Base-by-base conservation (phyloP, 2,113 vertebrate genomes). In the Hepsetus odoe region DNA sequence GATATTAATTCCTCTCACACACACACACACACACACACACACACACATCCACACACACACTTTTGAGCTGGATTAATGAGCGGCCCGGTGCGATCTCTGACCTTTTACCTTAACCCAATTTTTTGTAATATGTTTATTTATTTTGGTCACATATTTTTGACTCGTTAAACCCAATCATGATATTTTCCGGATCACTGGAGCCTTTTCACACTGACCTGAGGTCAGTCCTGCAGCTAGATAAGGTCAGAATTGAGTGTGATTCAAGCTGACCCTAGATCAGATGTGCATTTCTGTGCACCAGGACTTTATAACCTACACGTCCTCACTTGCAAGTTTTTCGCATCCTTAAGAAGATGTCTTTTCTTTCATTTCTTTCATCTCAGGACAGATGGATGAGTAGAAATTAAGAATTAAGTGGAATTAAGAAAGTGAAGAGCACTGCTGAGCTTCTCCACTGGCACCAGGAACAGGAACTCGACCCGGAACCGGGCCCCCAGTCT, bases 61-160 rank as follows among this genome's bases (percentile, higher is more conserved):
- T 16, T 35, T 30, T 71, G 73, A 72, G 44, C 44, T 44, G 70
- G 26, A 74, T 51, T 51, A 76, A 78, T 64, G 55, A 49, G 49
- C 61, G 73, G 18, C 35, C 75, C 61, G 65, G 74, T 70, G 80
- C 80, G 71, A 82, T 83, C 44, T 65, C 66, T 68, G 40, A 33
- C 62, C 75, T 24, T 30, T 86, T 77, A 72, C 61, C 30, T 20
- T 69, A 77, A 87, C 74, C 84, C 74, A 75, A 68, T 46, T 12
- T 13, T 35, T 22, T 55, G 18, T 72, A 77, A 81, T 68, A 74
- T 83, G 51, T 72, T 78, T 61, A 84, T 86, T 86, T 74, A 77
- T 85, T 61, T 44, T 80, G 77, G 81, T 70, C 44, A 75, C 79
- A 79, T 85, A 56, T 76, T 82, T 46, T 16, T 61, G 55, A 32